A percentile compares a stretch with the other conserved stretches of the same genome.
Evolutionary conservation across 2,888 invertebrate genomes (phyloP).

Genomic region (Macrosoma leucophasiata): DNA sequence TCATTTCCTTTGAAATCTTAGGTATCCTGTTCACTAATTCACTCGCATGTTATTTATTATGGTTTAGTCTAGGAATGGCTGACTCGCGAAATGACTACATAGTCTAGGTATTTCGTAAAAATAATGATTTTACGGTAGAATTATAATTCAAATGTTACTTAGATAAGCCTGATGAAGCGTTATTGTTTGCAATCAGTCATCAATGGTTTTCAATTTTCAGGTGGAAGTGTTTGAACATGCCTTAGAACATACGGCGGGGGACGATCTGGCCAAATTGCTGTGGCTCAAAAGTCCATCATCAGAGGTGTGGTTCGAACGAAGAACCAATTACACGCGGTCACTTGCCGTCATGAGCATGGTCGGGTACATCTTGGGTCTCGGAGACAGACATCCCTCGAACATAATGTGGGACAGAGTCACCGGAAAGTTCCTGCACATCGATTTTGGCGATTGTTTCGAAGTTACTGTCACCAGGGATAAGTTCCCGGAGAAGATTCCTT

Average conservation of each 20-base stretch:
- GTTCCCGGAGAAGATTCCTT: conserved; percentile 99
- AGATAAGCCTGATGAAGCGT: no score
- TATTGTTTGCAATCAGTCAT: no score
- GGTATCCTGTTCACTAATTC: no score
- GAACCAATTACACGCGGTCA: conserved; percentile 98
- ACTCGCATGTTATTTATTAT: no score
- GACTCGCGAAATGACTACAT: no score
- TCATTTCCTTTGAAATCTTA: no score
- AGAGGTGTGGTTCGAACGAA: conserved; percentile 98
- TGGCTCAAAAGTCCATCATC: conserved; percentile 99
- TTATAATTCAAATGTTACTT: no score
- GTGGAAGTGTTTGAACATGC: conserved; percentile 99
- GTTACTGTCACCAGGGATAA: conserved; percentile 99
- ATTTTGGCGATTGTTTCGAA: conserved; percentile 99
- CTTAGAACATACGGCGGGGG: conserved; percentile 93
- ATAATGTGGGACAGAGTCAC: conserved; percentile 98
- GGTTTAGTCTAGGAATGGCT: no score
- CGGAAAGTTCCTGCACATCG: conserved; percentile 99
- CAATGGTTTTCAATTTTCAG: no score
- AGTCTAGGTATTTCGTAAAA: no score
- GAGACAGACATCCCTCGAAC: conserved; percentile 99
- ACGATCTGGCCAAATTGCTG: conserved; percentile 94
- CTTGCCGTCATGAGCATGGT: conserved; percentile 99
- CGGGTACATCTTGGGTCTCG: conserved; percentile 97
- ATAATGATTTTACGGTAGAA: no score